Evolutionary conservation across 1,140 invertebrate species (phyloP), one percentile per base, ranked within the genome.

Genomic region (Papilio machaon): DNA sequence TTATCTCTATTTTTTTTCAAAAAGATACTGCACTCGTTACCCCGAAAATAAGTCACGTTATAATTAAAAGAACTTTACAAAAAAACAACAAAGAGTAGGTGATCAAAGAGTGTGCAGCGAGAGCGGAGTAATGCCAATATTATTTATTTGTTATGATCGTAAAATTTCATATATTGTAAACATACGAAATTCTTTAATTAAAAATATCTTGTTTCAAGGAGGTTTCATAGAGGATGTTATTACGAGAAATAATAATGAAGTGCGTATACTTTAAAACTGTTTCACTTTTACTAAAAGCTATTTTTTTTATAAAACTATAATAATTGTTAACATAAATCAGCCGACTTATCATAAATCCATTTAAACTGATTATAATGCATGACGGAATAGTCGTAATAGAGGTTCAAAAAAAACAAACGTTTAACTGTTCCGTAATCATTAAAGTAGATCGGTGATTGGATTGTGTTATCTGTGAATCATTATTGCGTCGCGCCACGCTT

Each of bases 381-480:
- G 30, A 64, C 19, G n/a, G 23, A 35, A 35, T 35, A 70, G 5
- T 70, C 10, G 64, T 70, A 70, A 38, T 70, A 35, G 23, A 3
- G 35, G 30, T 70, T 30, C 60, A 35, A 70, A 35, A 38, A 15
- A 70, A 70, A 35, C 15, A 9, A 38, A 70, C 64, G 64, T 30
- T 70, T 35, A 70, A 70, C 64, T 35, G 30, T 70, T 70, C 64
- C 64, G 64, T 70, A 70, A 70, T 70, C 64, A 17, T 70, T 74
- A 43, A 74, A 74, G 19, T 74, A 46, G 19, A 76, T 76, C 23
- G 74, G 11, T 23, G 47, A 52, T 52, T 76, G 46, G 46, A 54
- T 76, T 75, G 43, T 46, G 46, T 49, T 76, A 76, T 76, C 74
- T 76, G 11, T 76, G 74, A 76, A 76, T 76, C 74, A 76, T 54